Evolutionary conservation across 2,888 invertebrate species (phyloP).

Genomic region (Tinea pellionella): DNA sequence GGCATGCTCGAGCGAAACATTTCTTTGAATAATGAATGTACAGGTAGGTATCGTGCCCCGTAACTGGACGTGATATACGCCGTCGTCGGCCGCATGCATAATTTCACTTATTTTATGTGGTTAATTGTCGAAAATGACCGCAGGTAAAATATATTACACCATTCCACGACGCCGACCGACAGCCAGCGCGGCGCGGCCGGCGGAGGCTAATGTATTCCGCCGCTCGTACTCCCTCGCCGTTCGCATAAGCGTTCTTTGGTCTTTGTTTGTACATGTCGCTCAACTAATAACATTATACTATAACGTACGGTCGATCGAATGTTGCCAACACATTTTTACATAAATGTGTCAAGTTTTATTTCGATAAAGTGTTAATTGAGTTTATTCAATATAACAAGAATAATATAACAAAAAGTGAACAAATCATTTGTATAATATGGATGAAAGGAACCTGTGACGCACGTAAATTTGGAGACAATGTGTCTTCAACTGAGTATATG

Average conservation of each 20-base stretch:
- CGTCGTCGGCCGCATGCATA: slow-evolving; percentile 69
- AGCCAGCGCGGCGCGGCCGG: slow-evolving; percentile 4
- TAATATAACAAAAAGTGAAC: too few species aligned
- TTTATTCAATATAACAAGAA: too few species aligned
- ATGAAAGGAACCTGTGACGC: neutral
- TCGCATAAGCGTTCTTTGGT: slow-evolving; percentile 28
- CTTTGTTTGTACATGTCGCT: slow-evolving; percentile 29
- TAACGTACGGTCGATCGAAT: neutral
- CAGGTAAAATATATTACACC: slow-evolving; percentile 63
- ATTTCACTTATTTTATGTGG: slow-evolving; percentile 70
- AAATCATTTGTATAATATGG: neutral
- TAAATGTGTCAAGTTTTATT: neutral
- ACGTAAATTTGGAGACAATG: slow-evolving; percentile 5
- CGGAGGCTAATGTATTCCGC: slow-evolving; percentile 59
- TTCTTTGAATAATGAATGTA: slow-evolving; percentile 70
- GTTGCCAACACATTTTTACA: neutral
- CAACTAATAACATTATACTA: slow-evolving; percentile 8
- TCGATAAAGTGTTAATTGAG: neutral
- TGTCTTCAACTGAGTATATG: neutral
- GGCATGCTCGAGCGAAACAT: slow-evolving; percentile 63
- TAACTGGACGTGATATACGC: slow-evolving; percentile 70
- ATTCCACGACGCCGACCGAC: slow-evolving; percentile 36
- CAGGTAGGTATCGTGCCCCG: slow-evolving; percentile 61
- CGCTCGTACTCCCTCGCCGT: slow-evolving; percentile 44
- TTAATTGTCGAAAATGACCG: slow-evolving; percentile 71